These are phyloP conservation scores for Drosophila bunnanda DNA, from an alignment of 2,888 invertebrate species.

Conservation along the genomic window DNA sequence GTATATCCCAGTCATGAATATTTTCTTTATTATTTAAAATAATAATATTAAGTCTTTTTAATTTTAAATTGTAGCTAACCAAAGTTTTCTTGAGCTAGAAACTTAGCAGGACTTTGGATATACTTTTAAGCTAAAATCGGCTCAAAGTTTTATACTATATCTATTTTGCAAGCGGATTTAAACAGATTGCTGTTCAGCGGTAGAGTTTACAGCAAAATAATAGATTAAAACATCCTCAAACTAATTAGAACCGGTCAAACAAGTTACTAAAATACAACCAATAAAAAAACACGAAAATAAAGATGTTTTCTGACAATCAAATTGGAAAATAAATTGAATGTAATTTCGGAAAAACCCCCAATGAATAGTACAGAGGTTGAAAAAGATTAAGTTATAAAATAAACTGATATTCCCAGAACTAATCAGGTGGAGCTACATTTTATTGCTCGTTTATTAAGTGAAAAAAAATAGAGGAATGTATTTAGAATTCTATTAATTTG, in stretches of 20 bases:
- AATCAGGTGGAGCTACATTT: neutral
- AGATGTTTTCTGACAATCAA: slow-evolving; percentile 13
- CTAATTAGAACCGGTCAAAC: slow-evolving; percentile 33
- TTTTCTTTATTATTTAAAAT: neutral
- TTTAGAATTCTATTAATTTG: too few species aligned
- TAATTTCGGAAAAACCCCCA: slow-evolving; percentile 9
- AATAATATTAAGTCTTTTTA: neutral
- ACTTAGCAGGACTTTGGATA: neutral
- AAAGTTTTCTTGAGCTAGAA: neutral
- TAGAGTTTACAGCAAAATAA: slow-evolving; percentile 6
- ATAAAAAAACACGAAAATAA: slow-evolving; percentile 7
- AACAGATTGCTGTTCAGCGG: neutral
- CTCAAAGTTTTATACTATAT: neutral
- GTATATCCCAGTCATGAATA: neutral
- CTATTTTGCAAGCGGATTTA: slow-evolving; percentile 5
- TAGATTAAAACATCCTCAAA: slow-evolving; percentile 15
- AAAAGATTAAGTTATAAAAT: neutral
- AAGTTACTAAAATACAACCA: slow-evolving; percentile 23
- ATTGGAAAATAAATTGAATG: slow-evolving; percentile 16
- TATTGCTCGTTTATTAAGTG: neutral
- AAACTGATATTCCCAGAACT: neutral
- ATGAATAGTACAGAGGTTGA: neutral
- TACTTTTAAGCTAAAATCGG: neutral
- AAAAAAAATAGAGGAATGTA: neutral
- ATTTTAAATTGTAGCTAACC: neutral